These are phyloP conservation scores for Rhea pennata DNA, from an alignment of 2,113 vertebrate species.

Conservation along the genomic window DNA sequence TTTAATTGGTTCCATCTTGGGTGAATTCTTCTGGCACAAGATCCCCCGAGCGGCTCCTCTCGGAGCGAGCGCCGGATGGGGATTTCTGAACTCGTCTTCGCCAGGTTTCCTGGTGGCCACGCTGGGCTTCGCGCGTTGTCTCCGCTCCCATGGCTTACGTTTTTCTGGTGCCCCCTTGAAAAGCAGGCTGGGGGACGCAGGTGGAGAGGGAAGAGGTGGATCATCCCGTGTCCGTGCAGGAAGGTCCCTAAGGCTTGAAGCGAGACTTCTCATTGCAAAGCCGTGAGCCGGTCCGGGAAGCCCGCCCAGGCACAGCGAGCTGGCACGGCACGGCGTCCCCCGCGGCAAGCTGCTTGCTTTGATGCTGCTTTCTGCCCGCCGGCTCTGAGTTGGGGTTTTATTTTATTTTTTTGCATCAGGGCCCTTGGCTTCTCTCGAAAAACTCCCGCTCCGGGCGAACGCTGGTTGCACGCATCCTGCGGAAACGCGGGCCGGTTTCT, in stretches of 20 bases:
- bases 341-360: not conserved
- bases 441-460: not conserved
- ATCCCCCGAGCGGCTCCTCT: not conserved
- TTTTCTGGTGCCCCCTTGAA: no score
- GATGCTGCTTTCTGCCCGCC: not conserved
- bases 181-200: accelerated
- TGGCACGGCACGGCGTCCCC: not conserved
- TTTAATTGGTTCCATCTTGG: constrained; percentile 72
- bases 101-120: not conserved
- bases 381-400: not conserved
- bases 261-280: not conserved
- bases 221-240: not conserved
- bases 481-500: not conserved
- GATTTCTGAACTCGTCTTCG: not conserved
- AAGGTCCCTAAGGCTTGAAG: not conserved
- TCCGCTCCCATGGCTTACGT: not conserved
- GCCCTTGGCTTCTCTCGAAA: not conserved
- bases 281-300: not conserved
- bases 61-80: not conserved
- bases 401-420: not conserved
- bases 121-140: not conserved
- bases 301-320: not conserved
- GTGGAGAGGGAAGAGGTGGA: no score
- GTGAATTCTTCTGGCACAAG: constrained; percentile 36
- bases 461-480: not conserved